Conservation (phyloP, 2,113 vertebrate genomes). For the Tautogolabrus adspersus region DNA sequence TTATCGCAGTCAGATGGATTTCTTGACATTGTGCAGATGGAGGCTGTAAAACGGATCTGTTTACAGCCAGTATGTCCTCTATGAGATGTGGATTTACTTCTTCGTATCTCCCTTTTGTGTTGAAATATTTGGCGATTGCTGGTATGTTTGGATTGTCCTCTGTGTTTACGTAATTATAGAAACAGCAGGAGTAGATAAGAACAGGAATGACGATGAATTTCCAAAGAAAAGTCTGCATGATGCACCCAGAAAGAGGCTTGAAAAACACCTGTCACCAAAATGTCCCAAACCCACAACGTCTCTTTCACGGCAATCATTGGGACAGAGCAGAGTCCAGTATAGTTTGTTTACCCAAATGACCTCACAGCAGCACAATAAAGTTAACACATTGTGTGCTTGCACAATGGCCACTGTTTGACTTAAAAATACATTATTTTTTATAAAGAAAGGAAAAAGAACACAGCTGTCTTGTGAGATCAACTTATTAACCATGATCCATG, state of each 20-base stretch:
- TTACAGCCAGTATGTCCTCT: constrained; percentile 82
- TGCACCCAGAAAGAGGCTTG: background rate
- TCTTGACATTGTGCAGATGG: constrained; percentile 80
- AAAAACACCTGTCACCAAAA: constrained; percentile 10
- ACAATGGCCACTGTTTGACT: background rate
- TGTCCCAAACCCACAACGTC: background rate
- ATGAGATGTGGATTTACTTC: constrained; percentile 85
- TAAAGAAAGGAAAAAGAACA: background rate
- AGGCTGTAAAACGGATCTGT: constrained; percentile 71
- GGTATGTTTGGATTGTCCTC: constrained; percentile 44
- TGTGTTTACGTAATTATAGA: background rate
- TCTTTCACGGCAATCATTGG: background rate
- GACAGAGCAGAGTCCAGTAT: constrained; percentile 52
- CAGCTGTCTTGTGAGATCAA: background rate
- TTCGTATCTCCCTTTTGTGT: constrained; percentile 92
- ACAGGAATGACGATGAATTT: constrained; percentile 7
- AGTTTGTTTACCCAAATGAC: constrained; percentile 33
- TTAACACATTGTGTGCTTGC: constrained; percentile 14
- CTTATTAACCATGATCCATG: background rate
- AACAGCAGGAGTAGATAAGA: constrained; percentile 14
- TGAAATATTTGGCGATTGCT: constrained; percentile 86
- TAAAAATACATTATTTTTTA: background rate
- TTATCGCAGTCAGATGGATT: constrained; percentile 87
- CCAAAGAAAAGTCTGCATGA: constrained; percentile 23
- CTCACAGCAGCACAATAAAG: constrained; percentile 11